Base-by-base conservation (phyloP, 2,113 vertebrate genomes). In the Thymallus thymallus region DNA sequence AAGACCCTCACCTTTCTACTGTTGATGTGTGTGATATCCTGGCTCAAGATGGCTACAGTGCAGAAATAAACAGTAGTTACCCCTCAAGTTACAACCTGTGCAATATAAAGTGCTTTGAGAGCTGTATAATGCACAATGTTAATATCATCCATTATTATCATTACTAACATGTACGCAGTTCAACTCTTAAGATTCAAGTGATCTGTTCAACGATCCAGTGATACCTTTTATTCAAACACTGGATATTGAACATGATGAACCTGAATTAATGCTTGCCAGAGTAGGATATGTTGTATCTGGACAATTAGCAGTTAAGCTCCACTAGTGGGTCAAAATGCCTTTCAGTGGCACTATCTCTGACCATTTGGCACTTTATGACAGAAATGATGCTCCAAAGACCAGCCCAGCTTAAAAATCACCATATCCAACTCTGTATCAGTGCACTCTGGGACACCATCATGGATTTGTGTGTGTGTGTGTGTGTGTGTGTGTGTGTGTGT, bases 341-440 rank as follows among this genome's bases (percentile, higher is more conserved):
- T 9, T 14, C 48, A 63, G 67, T 45, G 23, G n/a, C 60, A 23
- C 60, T 35, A 32, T 23, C 61, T 65, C 60, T 14, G 12, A 51
- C 72, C 69, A 45, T 61, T 72, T 69, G 72, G 68, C 78, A 74
- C 64, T 6, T 35, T 29, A 16, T 18, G 26, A 18, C 30, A 7
- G 26, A 61, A 30, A 45, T 58, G 69, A 69, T 64, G 60, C 70
- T 71, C 66, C n/a, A 48, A 29, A 68, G 75, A 55, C 56, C 74
- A 29, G 72, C 72, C 51, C 65, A 6, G 69, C 72, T 75, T 71
- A 63, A 23, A 41, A 69, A 63, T 79, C 85, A 35, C 83, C 70
- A 76, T 73, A 64, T 76, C 69, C 32, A 76, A 72, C 77, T 83
- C 72, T 73, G 78, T 69, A 60, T 82, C 70, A 74, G 68, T 76